phyloP scores from a whole-genome alignment of 2,797 vertebrate species.

The Halcyon badia region DNA sequence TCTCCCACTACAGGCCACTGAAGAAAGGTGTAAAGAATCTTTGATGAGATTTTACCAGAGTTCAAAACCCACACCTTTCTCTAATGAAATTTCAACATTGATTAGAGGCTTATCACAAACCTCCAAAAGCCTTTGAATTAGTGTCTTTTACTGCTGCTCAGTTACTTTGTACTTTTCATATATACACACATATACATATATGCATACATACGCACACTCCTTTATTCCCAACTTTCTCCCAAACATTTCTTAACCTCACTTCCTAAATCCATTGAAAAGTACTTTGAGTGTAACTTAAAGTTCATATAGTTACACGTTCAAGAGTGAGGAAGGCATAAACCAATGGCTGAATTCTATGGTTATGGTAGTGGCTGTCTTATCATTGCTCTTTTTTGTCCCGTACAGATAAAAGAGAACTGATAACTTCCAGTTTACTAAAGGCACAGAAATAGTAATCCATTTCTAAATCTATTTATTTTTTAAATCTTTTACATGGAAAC shows the following conservation, averaged over 20 bases:
- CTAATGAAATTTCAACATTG: neutral
- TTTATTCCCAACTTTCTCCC: neutral
- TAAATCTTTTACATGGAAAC: neutral
- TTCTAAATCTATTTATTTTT: neutral
- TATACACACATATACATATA: accelerated
- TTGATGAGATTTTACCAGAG: neutral
- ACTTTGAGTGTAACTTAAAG: neutral
- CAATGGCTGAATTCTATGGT: neutral
- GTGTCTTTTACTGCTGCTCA: neutral
- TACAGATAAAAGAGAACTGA: neutral
- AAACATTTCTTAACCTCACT: neutral
- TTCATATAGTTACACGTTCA: neutral
- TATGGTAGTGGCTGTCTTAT: neutral
- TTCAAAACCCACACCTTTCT: neutral
- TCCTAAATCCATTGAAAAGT: neutral
- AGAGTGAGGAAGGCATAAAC: neutral
- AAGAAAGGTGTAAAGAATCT: neutral
- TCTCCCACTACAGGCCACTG: neutral
- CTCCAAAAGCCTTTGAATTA: neutral
- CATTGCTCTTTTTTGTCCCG: neutral
- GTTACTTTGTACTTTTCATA: neutral
- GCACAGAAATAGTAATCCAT: neutral
- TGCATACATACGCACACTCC: accelerated
- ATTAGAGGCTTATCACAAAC: neutral
- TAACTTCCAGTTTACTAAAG: neutral